Evolutionary conservation across 2,113 vertebrate genomes (phyloP), one percentile per base, ranked within the genome.

Genomic region (Pantherophis guttatus): DNA sequence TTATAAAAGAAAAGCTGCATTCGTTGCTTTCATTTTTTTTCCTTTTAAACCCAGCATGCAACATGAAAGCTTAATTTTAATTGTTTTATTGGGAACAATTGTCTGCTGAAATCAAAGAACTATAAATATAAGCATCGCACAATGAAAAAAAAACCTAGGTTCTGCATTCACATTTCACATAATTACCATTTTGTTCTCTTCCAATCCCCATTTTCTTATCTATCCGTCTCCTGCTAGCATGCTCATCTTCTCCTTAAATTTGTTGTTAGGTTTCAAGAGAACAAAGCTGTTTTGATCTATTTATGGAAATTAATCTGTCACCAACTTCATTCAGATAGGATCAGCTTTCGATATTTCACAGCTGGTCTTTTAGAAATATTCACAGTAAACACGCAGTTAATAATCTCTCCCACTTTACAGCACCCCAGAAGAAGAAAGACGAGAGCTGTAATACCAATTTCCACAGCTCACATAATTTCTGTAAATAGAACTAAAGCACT

Each of bases 271-370:
- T 94, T 52, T 95, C 92, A 95, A 97, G 94, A 89, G 95, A 96
- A 97, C 3, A 96, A 91, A 91, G 55, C 65, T 95, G 95, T 96
- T 96, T 94, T 96, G 93, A 95, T 94, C 94, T 96, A 92, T 75
- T 86, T 94, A 97, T 91, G 92, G 95, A 96, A 97, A 97, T 95
- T 88, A 95, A 95, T 96, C 55, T 92, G 85, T 88, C 89, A 92
- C 62, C 62, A 96, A 58, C 0, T 97, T 96, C 88, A 94, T 92
- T 44, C 57, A 58, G 96, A 89, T 10, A 86, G 89, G 94, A 93
- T 58, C 24, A 70, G 81, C 48, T 94, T 86, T 50, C 91, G 93
- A 94, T 93, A 94, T 95, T 93, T 59, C 57, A 59, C 53, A 75
- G 50, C 58, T 93, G 92, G 57, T 57, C 89, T 89, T 95, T 93